Evolutionary conservation across 2,113 vertebrate species (phyloP).

Genomic region (Sigmodon hispidus): DNA sequence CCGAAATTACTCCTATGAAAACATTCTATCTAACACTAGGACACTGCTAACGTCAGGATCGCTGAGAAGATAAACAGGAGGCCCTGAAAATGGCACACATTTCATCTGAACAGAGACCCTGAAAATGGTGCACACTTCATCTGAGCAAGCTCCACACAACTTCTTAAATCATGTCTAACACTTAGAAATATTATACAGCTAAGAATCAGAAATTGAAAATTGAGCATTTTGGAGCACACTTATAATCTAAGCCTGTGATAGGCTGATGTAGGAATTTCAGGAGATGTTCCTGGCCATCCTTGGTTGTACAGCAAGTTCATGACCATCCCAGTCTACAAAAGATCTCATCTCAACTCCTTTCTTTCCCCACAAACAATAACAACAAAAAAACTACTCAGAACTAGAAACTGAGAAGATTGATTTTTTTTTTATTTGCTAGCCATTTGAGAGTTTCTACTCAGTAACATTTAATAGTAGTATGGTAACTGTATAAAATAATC

Average conservation of each 20-base stretch:
- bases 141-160: not conserved
- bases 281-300: not conserved
- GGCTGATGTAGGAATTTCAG: not conserved
- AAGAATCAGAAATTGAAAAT: not conserved
- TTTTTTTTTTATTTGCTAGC: constrained; percentile 10
- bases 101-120: not conserved
- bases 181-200: not conserved
- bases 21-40: constrained; percentile 45
- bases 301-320: not conserved
- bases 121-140: not conserved
- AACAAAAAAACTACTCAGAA: not conserved
- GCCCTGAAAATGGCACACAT: not conserved
- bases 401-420: not conserved
- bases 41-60: not conserved
- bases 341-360: not conserved
- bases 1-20: constrained; percentile 46
- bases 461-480: too few species aligned
- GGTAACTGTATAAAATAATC: not conserved
- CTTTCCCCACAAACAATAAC: not conserved
- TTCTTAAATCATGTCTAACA: constrained; percentile 7
- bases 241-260: not conserved
- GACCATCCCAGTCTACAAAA: not conserved
- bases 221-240: not conserved
- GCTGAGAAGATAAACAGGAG: not conserved
- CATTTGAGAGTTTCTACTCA: not conserved